These are phyloP conservation scores for Pyrocoelia pectoralis DNA, from an alignment of 2,888 invertebrate species.

Conservation along the genomic window DNA sequence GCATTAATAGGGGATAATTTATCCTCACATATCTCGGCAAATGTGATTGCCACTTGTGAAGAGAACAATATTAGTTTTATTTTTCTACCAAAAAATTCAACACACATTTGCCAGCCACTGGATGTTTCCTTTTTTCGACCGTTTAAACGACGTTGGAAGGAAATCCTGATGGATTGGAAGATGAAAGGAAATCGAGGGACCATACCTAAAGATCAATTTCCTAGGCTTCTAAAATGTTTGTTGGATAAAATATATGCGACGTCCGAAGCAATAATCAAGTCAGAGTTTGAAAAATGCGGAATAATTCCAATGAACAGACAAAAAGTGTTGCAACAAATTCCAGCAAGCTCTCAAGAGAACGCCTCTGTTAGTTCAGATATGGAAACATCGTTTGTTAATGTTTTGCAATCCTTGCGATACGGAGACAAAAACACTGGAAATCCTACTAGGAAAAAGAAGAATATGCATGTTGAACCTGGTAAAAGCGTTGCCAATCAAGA, in stretches of 20 bases:
- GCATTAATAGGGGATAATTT: constrained; percentile 52
- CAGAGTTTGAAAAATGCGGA: constrained; percentile 39
- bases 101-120: constrained; percentile 46
- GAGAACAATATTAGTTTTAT: constrained; percentile 51
- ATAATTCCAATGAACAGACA: constrained; percentile 34
- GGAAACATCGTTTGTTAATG: no score
- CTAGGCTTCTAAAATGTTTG: constrained; percentile 35
- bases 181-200: constrained; percentile 34
- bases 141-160: constrained; percentile 45
- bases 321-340: no score
- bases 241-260: constrained; percentile 25
- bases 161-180: constrained; percentile 21
- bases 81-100: constrained; percentile 46
- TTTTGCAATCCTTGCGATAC: no score
- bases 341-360: no score
- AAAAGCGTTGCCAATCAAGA: no score
- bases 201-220: constrained; percentile 41
- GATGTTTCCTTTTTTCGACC: constrained; percentile 47
- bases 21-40: no score
- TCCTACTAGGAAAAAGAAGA: no score
- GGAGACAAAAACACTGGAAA: no score
- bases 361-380: no score
- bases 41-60: no score
- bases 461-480: no score
- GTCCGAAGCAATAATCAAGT: constrained; percentile 36